Evolutionary conservation across 2,888 invertebrate genomes (phyloP).

Genomic region (Minunthozetes semirufus): DNA sequence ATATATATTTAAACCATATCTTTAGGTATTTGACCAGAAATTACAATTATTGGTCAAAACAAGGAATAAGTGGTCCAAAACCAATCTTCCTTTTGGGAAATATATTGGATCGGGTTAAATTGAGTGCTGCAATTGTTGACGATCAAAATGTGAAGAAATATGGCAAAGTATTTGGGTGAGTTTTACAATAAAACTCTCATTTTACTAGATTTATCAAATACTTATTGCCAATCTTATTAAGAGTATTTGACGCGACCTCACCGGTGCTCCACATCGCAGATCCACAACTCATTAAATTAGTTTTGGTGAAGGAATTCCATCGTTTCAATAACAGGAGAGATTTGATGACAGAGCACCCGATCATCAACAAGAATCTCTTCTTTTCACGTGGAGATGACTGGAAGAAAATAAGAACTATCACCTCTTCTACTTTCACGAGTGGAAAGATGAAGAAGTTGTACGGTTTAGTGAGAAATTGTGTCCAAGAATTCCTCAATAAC

Average conservation of each 20-base stretch:
- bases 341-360: constrained; percentile 5
- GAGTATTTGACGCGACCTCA: neutral
- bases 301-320: constrained; percentile 4
- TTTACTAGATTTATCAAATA: neutral
- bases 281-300: neutral
- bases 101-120: neutral
- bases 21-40: neutral
- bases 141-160: neutral
- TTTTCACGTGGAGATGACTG: neutral
- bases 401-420: neutral
- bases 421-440: neutral
- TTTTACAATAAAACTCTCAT: no score
- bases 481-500: neutral
- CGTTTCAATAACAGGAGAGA: neutral
- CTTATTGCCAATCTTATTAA: neutral
- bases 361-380: constrained; percentile 5
- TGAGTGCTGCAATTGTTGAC: neutral
- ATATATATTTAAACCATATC: no score
- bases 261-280: neutral
- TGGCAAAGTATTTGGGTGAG: neutral
- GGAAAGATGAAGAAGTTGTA: neutral
- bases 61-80: neutral
- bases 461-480: neutral
- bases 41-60: neutral
- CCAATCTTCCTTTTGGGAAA: neutral